Evolutionary conservation across 2,888 invertebrate species (phyloP), one percentile per base, ranked within the genome.

Genomic region (Drosophila recens): DNA sequence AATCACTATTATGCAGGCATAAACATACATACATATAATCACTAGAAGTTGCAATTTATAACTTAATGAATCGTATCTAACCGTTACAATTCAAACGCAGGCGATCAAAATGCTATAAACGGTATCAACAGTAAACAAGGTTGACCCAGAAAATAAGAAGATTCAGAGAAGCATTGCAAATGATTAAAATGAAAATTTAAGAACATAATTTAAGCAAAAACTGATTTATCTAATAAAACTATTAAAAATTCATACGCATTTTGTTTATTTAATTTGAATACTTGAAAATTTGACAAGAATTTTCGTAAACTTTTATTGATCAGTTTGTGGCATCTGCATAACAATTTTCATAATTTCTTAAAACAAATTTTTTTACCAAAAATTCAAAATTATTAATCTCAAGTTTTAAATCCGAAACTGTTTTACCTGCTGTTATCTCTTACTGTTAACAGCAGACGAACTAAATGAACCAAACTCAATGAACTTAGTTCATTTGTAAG

Each of bases 141-240:
- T 57, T 67, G 30, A 53, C 58, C 45, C 17, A 33, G 42, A 56
- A 68, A 71, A 69, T 57, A 23, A 33, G 27, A 61, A 45, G 23
- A 49, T 62, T 56, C 59, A 56, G 53, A 52, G 13, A 54, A 65
- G 57, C 48, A 85, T 58, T 72, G 65, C 67, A 79, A 68, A 67
- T 59, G 53, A 74, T 53, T 64, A 38, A 67, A 56, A 75, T 79
- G 67, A 69, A 79, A 67, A 79, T 62, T 65, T 69, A 63, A 72
- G 61, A 67, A 80, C 58, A 61, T 71, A 82, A 68, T 79, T 79
- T 77, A 77, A 81, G 79, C 54, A 65, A 57, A 68, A 66, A 76
- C 69, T 75, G 77, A 80, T 80, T 80, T 77, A 79, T 82, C 59
- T 65, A 77, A 83, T 77, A 80, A 86, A 74, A 78, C 27, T 57